Evolutionary conservation across 2,113 vertebrate genomes (phyloP).

Genomic region (Pardalotus punctatus): DNA sequence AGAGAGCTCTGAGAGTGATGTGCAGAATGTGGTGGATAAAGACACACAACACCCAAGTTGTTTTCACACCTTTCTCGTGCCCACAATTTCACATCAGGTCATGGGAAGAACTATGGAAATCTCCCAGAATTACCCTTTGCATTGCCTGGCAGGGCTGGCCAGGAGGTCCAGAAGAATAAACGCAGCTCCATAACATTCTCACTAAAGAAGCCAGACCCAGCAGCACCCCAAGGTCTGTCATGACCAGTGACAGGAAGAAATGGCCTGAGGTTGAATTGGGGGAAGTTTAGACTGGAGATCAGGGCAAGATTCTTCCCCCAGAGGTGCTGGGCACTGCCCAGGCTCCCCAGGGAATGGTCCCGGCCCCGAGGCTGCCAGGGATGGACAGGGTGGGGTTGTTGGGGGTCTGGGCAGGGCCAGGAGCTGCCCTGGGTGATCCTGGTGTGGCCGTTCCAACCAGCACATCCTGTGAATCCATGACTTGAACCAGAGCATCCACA

Average conservation of each 20-base stretch:
- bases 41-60: background rate
- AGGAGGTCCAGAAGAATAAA: background rate
- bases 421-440: fast-evolving
- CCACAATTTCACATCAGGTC: background rate
- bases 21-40: background rate
- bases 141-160: background rate
- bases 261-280: background rate
- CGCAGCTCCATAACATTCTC: background rate
- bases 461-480: background rate
- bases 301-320: background rate
- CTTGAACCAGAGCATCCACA: too few species aligned
- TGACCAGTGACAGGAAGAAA: background rate
- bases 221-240: background rate
- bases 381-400: fast-evolving
- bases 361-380: background rate
- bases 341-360: background rate
- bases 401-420: background rate
- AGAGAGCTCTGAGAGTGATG: background rate
- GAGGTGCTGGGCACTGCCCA: background rate
- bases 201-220: background rate
- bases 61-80: background rate
- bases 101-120: background rate
- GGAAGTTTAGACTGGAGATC: fast-evolving
- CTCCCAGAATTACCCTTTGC: background rate
- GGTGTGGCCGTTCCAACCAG: background rate